Evolutionary conservation across 2,888 invertebrate genomes (phyloP).

Genomic region (Synergus laeviventris): DNA sequence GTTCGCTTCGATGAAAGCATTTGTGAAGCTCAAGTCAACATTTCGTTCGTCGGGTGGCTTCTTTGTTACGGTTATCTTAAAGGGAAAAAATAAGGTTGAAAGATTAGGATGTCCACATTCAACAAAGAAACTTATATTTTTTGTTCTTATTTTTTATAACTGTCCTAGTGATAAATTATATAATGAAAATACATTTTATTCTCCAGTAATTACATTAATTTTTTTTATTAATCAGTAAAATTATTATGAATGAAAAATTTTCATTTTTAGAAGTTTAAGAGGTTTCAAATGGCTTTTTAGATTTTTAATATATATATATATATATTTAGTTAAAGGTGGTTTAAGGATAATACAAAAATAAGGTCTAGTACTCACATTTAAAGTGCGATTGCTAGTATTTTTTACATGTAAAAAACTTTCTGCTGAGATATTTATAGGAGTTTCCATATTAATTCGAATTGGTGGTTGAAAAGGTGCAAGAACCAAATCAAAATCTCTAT

Average conservation of each 20-base stretch:
- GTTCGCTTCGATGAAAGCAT: slow-evolving; percentile 78
- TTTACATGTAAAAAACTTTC: slow-evolving; percentile 27
- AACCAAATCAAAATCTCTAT: slow-evolving; percentile 23
- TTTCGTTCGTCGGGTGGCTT: slow-evolving; percentile 79
- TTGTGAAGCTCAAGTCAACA: slow-evolving; percentile 79
- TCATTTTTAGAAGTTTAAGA: too few relatives aligned
- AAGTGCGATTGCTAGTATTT: slow-evolving; percentile 13
- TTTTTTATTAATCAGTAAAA: too few relatives aligned
- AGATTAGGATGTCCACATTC: too few relatives aligned
- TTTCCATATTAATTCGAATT: slow-evolving; percentile 26
- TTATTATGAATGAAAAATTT: too few relatives aligned
- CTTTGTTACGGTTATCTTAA: slow-evolving; percentile 77
- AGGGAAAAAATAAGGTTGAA: too few relatives aligned
- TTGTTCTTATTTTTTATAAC: too few relatives aligned
- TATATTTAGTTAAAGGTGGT: too few relatives aligned
- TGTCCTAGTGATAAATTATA: too few relatives aligned
- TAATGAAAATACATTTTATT: too few relatives aligned
- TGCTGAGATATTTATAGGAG: slow-evolving; percentile 18
- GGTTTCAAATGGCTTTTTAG: too few relatives aligned
- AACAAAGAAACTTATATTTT: background rate
- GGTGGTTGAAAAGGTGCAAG: slow-evolving; percentile 33
- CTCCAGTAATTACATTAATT: too few relatives aligned
- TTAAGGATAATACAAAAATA: background rate
- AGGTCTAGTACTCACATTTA: slow-evolving; percentile 6
- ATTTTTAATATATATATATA: too few relatives aligned